Evolutionary conservation across 2,797 vertebrate species (phyloP).

Genomic region (Megalops cyprinoides): DNA sequence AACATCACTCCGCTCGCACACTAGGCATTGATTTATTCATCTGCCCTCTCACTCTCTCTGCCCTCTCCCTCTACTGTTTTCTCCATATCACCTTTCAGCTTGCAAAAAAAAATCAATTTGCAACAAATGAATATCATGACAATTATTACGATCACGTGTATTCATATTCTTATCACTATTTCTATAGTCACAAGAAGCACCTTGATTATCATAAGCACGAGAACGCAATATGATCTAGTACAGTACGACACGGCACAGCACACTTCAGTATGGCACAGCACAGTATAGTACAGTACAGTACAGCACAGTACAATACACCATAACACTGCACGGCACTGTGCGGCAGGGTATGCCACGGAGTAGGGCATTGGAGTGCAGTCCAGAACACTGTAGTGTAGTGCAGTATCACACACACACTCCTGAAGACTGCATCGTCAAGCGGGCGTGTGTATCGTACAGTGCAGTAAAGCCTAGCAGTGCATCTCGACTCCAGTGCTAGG

Average conservation of each 20-base stretch:
- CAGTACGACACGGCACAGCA: constrained; percentile 7
- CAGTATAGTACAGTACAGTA: constrained; percentile 45
- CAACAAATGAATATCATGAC: not conserved
- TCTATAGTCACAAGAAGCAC: too few species aligned
- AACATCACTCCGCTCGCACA: not conserved
- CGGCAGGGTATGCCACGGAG: constrained; percentile 35
- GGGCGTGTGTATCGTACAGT: not conserved
- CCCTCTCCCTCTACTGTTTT: not conserved
- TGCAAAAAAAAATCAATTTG: not conserved
- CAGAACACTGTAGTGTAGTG: constrained; percentile 40
- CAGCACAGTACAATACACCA: constrained; percentile 64
- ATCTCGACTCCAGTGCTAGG: not conserved
- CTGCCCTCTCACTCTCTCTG: not conserved
- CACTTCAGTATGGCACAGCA: not conserved
- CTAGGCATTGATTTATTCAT: not conserved
- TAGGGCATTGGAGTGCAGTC: constrained; percentile 42
- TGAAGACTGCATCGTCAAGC: not conserved
- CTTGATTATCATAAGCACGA: not conserved
- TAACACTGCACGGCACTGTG: constrained; percentile 64
- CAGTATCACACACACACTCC: not conserved
- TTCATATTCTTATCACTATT: not conserved
- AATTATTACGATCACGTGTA: not conserved
- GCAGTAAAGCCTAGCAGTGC: not conserved
- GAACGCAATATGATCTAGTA: constrained; percentile 5
- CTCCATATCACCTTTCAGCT: not conserved